Evolutionary conservation across 2,888 invertebrate species (phyloP).

Genomic region (Melanostoma scalare): DNA sequence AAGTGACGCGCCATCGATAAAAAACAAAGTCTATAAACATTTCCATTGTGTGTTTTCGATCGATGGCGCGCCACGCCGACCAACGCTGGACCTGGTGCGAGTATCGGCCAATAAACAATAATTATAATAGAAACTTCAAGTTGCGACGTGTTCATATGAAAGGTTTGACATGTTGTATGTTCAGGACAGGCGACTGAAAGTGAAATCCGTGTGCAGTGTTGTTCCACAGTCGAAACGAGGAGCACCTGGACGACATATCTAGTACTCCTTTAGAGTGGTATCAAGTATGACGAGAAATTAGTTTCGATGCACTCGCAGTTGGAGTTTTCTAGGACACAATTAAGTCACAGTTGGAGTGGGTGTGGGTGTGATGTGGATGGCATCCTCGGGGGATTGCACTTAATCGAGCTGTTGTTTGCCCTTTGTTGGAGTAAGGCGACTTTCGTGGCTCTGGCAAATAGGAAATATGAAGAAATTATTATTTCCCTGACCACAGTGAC

Average conservation of each 20-base stretch:
- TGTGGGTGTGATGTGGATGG: slow-evolving; percentile 63
- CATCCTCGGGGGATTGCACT: slow-evolving; percentile 42
- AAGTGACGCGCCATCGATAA: not conserved
- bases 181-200: slow-evolving; percentile 47
- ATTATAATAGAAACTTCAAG: slow-evolving; percentile 62
- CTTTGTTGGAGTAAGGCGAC: slow-evolving; percentile 38
- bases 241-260: slow-evolving; percentile 11
- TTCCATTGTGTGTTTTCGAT: slow-evolving; percentile 62
- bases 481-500: slow-evolving; percentile 50
- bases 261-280: slow-evolving; percentile 25
- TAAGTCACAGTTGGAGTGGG: slow-evolving; percentile 22
- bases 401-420: slow-evolving; percentile 42
- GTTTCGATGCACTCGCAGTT: slow-evolving; percentile 29
- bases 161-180: slow-evolving; percentile 21
- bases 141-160: slow-evolving; percentile 31
- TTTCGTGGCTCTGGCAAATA: slow-evolving; percentile 50
- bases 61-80: slow-evolving; percentile 1
- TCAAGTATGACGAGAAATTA: slow-evolving; percentile 54
- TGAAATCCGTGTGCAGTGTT: slow-evolving; percentile 48
- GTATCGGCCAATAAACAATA: slow-evolving; percentile 64
- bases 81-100: not conserved
- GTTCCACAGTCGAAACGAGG: not conserved
- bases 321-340: slow-evolving; percentile 37
- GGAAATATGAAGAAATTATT: slow-evolving; percentile 32
- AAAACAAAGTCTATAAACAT: not conserved